These are phyloP conservation scores for Neocrepidodera transversa DNA, from an alignment of 2,888 invertebrate species.

Conservation along the genomic window DNA sequence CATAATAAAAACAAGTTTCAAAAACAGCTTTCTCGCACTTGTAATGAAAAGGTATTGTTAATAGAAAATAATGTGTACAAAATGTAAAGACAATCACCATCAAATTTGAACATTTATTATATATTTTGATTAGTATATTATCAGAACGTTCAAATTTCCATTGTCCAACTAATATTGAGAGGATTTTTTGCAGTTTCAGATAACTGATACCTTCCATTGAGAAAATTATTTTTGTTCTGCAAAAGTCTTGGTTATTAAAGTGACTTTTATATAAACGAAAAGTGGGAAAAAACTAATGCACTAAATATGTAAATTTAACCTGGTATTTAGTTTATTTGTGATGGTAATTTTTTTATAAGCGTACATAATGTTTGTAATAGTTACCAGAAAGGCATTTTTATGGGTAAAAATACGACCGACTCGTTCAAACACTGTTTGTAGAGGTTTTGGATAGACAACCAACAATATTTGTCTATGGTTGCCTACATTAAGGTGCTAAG, in stretches of 20 bases:
- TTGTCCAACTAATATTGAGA: conserved; percentile 21
- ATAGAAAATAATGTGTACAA: conserved; percentile 13
- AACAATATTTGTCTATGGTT: no score
- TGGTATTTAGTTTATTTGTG: no score
- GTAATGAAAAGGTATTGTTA: conserved; percentile 5
- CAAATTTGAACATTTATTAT: conserved; percentile 4
- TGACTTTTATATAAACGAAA: background rate
- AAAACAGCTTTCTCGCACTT: conserved; percentile 19
- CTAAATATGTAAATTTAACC: no score
- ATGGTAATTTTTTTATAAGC: no score
- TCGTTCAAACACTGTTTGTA: no score
- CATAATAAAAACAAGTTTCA: conserved; percentile 24
- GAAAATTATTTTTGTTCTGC: background rate
- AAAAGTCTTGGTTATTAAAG: no score
- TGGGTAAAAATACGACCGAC: no score
- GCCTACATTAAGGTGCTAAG: no score
- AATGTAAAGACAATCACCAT: background rate
- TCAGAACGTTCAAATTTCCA: conserved; percentile 20
- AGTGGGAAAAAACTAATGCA: background rate
- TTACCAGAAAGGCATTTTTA: no score
- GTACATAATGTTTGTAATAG: no score
- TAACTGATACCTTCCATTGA: background rate
- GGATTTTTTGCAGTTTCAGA: conserved; percentile 3
- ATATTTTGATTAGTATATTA: background rate
- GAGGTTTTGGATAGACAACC: no score